Evolutionary conservation across 2,888 invertebrate genomes (phyloP), one percentile per base, ranked within the genome.

Genomic region (Limnephilus auricula): DNA sequence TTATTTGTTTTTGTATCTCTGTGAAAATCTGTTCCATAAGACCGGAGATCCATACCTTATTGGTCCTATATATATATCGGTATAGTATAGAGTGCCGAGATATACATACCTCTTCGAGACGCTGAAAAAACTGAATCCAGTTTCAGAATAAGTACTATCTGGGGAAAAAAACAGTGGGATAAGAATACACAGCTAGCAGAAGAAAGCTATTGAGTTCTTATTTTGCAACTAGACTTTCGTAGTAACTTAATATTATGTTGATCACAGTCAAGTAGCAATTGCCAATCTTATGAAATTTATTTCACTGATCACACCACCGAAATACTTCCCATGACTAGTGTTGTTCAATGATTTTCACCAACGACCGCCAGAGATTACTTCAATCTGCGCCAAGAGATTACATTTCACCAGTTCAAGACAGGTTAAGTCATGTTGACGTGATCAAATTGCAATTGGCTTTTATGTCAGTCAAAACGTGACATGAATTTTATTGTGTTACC

Each of bases 361-460:
- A 85, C 85, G 13, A 32, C 31, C 30, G 32, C 32, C n/a, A 34
- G 37, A n/a, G 45, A 85, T 85, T 85, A 30, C 85, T 85, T 85
- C 85, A 85, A 45, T 85, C 34, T 45, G n/a, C 15, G 34, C 40
- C n/a, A 85, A 13, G 85, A 85, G 85, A 65, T 40, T 85, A 34
- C n/a, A n/a, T 80, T 80, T 85, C 85, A 25, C 6, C 13, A 40
- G 85, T 85, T 85, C 45, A 85, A 12, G 85, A 85, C 40, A 40
- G 37, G 85, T 40, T 30, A 40, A 30, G 25, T 40, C 85, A 30
- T 13, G 85, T 85, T 85, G 30, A 65, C n/a, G 65, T 9, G 65
- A 65, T 65, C 65, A 65, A 40, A 40, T 40, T 34, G 15, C 40
- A 85, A 30, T 40, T 34, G 37, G 15, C n/a, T 85, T 85, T 80